Evolutionary conservation across 2,113 vertebrate species (phyloP).

Genomic region (Hippolais icterina): DNA sequence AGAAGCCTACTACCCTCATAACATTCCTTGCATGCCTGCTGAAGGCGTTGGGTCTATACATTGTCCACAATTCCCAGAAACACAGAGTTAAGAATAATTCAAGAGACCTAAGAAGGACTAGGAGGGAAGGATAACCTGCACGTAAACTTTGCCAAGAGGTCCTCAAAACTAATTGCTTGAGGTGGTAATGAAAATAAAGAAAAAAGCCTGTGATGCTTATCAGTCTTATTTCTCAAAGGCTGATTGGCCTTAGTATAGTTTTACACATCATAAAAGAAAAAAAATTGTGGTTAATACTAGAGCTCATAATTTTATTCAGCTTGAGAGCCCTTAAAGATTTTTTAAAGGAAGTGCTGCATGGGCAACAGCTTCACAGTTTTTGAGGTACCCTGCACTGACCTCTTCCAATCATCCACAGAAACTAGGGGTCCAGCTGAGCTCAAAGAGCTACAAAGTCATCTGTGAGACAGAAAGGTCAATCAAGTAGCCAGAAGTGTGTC

Average conservation of each 20-base stretch:
- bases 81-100: not conserved
- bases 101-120: not conserved
- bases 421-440: not conserved
- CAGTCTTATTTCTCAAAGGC: not conserved
- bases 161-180: not conserved
- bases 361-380: not conserved
- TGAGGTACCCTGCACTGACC: not conserved
- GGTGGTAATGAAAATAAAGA: not conserved
- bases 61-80: not conserved
- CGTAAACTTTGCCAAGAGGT: not conserved
- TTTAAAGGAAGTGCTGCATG: not conserved
- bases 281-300: not conserved
- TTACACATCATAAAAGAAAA: not conserved
- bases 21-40: conserved; percentile 19
- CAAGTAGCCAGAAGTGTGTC: not conserved
- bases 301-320: not conserved
- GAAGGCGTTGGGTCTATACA: not conserved
- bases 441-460: not conserved
- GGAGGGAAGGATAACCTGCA: not conserved
- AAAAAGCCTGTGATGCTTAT: not conserved
- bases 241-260: not conserved
- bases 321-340: not conserved
- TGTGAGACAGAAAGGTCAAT: not conserved
- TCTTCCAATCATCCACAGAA: not conserved
- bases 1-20: conserved; percentile 9